Base-by-base conservation (phyloP, 2,888 invertebrate species). In the Athalia cordata region DNA sequence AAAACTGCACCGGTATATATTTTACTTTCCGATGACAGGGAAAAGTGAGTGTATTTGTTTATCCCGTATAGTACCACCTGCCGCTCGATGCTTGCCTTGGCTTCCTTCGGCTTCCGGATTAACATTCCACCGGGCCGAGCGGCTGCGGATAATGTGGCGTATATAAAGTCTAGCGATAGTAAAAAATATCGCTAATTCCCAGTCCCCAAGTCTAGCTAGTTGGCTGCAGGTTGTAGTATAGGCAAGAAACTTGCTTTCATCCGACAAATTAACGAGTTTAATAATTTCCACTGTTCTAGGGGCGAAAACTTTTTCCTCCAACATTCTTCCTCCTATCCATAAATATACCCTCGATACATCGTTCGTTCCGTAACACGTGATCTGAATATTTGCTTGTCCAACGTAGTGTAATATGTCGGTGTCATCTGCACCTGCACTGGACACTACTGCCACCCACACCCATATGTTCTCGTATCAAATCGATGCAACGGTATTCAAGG, bases 101-200 rank as follows among this genome's bases (percentile, higher is more conserved):
- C 62, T 75, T 75, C 75, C 64, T 47, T 57, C 43, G 75, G 75
- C 64, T 75, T 75, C 75, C 43, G 62, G 75, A 75, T 75, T 75
- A 75, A 75, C 75, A 75, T 75, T 75, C 75, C 75, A 64, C 15
- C 61, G 61, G 47, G 5, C 62, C 29, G 75, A 61, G n/a, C 50
- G 62, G 64, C 29, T 64, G 59, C 62, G 72, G 57, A 72, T 29
- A 50, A 50, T 9, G n/a, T 50, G 52, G 70, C 8, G 11, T 47
- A 52, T 70, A 45, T 57, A 47, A 45, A 57, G 59, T 59, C 72
- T 29, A 45, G 45, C 13, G 45, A 9, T 47, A 15, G 4, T 13
- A 3, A 68, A 9, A 52, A 11, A 3, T 29, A 45, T 15, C 49
- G 57, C 47, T n/a, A 13, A 59, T 72, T 59, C n/a, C 13, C 59